A percentile compares a stretch with the other conserved stretches of the same genome.
phyloP scores from a whole-genome alignment of 2,888 invertebrate genomes.

The Caenorhabditis auriculariae region DNA sequence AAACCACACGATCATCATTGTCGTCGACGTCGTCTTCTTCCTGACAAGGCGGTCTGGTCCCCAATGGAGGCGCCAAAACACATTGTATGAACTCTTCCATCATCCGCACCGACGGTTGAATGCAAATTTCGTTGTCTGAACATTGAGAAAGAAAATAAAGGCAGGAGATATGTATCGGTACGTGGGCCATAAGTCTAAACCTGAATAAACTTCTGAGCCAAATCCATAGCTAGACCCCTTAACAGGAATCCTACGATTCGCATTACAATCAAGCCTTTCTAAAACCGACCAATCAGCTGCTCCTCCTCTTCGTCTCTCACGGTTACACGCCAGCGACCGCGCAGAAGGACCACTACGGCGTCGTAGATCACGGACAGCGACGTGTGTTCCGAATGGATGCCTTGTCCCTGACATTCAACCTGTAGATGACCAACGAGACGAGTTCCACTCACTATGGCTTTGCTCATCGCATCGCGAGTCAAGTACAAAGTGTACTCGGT shows the following conservation, averaged over 20 bases:
- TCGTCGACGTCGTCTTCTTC: conserved; percentile 71
- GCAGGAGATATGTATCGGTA: no score
- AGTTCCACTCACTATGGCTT: conserved; percentile 32
- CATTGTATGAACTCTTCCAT: conserved; percentile 78
- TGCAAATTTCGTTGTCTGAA: conserved; percentile 33
- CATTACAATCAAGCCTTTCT: background rate
- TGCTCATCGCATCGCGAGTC: conserved; percentile 34
- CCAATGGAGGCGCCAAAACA: conserved; percentile 81
- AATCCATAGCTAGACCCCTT: background rate
- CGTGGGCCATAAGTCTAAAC: no score
- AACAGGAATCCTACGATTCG: background rate
- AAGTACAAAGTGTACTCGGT: conserved; percentile 39
- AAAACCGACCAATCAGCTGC: conserved; percentile 19
- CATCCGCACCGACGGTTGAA: conserved; percentile 66
- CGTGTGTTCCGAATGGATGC: conserved; percentile 69
- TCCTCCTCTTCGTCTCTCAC: conserved; percentile 12
- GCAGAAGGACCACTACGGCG: conserved; percentile 73
- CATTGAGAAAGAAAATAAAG: background rate
- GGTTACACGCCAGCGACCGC: conserved; percentile 41
- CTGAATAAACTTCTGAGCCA: no score
- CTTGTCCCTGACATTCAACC: conserved; percentile 22
- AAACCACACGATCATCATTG: conserved; percentile 69
- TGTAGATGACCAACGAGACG: background rate
- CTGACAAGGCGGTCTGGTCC: conserved; percentile 68
- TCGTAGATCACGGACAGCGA: conserved; percentile 75